Evolutionary conservation across 2,888 invertebrate species (phyloP), one percentile per base, ranked within the genome.

Genomic region (Diplolepis rosae): DNA sequence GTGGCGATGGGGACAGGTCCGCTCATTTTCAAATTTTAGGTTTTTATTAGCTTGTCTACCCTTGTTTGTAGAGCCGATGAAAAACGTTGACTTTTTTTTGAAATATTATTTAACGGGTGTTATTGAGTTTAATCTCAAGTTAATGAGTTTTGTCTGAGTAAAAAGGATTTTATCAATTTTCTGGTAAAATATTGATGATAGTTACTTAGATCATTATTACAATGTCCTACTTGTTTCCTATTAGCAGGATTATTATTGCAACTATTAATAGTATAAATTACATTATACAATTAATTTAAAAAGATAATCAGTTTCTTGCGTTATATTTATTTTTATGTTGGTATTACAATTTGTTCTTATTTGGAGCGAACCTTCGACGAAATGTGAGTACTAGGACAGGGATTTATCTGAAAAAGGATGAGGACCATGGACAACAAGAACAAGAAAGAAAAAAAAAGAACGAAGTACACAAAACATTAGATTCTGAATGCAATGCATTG

Each of bases 1-100:
- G 93, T 85, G 92, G 92, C 83, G 95, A 96, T 89, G 95, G 95
- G 89, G 95, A 95, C 94, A 95, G 95, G 95, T 95, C 91, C 90
- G 91, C 71, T 68, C 70, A 70, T 71, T 70, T 71, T 73, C 1
- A 51, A 18, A 42, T 65, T 45, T 35, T 56, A 70, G 45, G 61
- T 39, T 61, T n/a, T 61, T 39, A 56, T 22, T 61, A 61, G 61
- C 35, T 61, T 61, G 68, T 32, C 45, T 18, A 45, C 30, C 39
- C 24, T 66, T 68, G n/a, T 39, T 42, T 54, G 48, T 50, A 15
- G 22, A 22, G 6, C 2, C 9, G 7, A 22, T 9, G 1, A 1
- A 48, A 22, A 45, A 9, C 2, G 9, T 18, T 9, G 2, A 3
- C 18, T 45, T 45, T 45, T 7, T 1, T 45, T 18, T 2, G 6